Evolutionary conservation across 2,797 vertebrate species (phyloP).

Genomic region (Cetoscarus ocellatus): DNA sequence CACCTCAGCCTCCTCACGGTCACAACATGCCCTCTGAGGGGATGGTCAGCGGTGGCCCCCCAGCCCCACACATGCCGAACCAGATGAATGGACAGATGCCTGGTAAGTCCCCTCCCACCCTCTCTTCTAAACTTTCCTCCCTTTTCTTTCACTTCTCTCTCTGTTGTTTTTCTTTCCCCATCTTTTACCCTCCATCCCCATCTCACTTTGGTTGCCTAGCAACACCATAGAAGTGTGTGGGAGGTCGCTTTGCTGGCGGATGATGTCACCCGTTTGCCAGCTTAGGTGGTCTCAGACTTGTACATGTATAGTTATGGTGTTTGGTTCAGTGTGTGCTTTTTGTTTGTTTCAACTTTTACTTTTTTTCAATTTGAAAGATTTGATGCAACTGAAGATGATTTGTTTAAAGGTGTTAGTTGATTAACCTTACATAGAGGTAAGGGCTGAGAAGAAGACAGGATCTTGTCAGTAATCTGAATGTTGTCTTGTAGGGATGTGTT

Average conservation of each 20-base stretch:
- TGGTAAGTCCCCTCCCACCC: slow-evolving; percentile 86
- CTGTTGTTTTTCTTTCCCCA: slow-evolving; percentile 40
- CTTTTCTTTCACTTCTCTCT: slow-evolving; percentile 46
- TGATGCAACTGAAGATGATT: too few relatives aligned
- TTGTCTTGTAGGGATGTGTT: too few relatives aligned
- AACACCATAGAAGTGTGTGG: slow-evolving; percentile 90
- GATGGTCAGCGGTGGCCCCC: slow-evolving; percentile 94
- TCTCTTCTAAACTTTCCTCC: slow-evolving; percentile 8
- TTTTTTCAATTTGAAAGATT: not conserved
- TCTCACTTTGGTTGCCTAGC: slow-evolving; percentile 94
- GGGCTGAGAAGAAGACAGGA: too few relatives aligned
- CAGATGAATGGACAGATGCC: slow-evolving; percentile 99
- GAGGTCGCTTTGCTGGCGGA: slow-evolving; percentile 89
- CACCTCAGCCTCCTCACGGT: slow-evolving; percentile 92
- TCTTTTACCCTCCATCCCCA: slow-evolving; percentile 61
- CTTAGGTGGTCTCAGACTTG: slow-evolving; percentile 61
- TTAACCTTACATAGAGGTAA: too few relatives aligned
- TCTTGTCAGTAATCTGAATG: too few relatives aligned
- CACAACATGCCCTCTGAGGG: slow-evolving; percentile 97
- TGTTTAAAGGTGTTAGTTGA: too few relatives aligned
- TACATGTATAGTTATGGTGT: slow-evolving; percentile 41
- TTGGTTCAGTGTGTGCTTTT: not conserved
- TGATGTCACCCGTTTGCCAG: slow-evolving; percentile 87
- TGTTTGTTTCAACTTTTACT: slow-evolving; percentile 12
- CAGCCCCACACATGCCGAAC: slow-evolving; percentile 97